Evolutionary conservation across 2,113 vertebrate genomes (phyloP).

Genomic region (Fukomys damarensis): DNA sequence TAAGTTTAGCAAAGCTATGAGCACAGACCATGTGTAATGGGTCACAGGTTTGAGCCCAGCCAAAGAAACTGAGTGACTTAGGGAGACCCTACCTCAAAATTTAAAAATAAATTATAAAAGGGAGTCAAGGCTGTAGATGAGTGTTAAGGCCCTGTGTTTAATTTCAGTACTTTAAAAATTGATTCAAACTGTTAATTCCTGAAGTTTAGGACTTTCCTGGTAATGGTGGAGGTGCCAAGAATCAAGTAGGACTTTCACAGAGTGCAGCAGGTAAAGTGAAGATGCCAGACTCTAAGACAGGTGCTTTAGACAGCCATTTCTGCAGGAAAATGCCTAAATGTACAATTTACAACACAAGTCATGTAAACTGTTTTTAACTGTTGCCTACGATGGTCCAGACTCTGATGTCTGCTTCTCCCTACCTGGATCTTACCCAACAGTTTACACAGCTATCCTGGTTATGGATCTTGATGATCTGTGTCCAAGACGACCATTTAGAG

Average conservation of each 20-base stretch:
- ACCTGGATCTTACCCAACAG: constrained; percentile 2
- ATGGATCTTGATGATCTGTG: background rate
- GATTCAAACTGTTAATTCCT: background rate
- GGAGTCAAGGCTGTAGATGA: background rate
- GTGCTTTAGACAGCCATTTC: background rate
- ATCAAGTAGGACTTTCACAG: background rate
- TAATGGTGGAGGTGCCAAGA: background rate
- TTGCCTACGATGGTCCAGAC: background rate
- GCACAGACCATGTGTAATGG: constrained; percentile 55
- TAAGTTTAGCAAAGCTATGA: constrained; percentile 54
- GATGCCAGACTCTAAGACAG: background rate
- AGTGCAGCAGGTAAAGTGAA: background rate
- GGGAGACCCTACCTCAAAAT: background rate
- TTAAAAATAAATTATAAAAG: background rate
- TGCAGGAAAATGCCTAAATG: background rate
- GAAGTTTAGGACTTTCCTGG: background rate
- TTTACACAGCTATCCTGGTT: constrained; percentile 40
- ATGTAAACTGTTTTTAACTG: background rate
- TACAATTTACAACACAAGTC: background rate
- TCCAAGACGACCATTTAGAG: constrained; percentile 56
- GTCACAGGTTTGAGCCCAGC: background rate
- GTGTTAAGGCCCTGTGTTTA: background rate
- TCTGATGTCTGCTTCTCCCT: background rate
- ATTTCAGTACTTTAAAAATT: background rate
- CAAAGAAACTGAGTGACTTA: background rate